Evolutionary conservation across 2,113 vertebrate genomes (phyloP), one percentile per base, ranked within the genome.

Genomic region (Petrocephalus zakoni): DNA sequence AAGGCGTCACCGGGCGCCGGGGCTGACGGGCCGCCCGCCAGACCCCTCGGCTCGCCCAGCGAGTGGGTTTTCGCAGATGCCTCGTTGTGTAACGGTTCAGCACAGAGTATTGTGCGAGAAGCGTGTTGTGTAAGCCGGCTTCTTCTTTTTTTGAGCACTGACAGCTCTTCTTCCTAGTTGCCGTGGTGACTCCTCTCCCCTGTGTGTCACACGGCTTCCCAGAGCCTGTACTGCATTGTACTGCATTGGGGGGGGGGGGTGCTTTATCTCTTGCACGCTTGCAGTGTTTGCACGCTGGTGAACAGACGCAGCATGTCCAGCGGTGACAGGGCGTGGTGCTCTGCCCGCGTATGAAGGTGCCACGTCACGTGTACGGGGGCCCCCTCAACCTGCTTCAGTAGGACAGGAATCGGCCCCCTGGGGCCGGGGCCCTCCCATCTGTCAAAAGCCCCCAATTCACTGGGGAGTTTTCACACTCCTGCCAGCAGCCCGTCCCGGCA

Each of bases 111-210:
- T 91, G 91, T 90, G 88, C 83, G 91, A 90, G 61, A 53, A 88
- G 51, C 21, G 56, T 56, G 51, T 87, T 78, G 88, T 86, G 58
- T 86, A 64, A 89, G 56, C 56, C 52, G 19, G 68, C 29, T 47
- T 72, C 51, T 85, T 78, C 37, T 56, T 88, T 78, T 84, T 78
- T 53, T 87, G 9, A 55, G 72, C 82, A 89, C 90, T 95, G 95
- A 94, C 93, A 94, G 93, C 91, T 92, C 93, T 92, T 89, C 90
- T 92, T 78, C 72, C 90, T 92, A 93, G 94, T 96, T 96, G 95
- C 95, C 93, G 94, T 96, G 95, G 95, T 94, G 95, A 95, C 93
- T 92, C 91, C 87, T 93, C 91, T 93, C 93, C 90, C 93, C 93
- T 93, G 93, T 94, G 93, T 92, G 92, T 89, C 91, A 91, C 89